Conservation (phyloP, 2,888 invertebrate genomes). For the Sesia bembeciformis region DNA sequence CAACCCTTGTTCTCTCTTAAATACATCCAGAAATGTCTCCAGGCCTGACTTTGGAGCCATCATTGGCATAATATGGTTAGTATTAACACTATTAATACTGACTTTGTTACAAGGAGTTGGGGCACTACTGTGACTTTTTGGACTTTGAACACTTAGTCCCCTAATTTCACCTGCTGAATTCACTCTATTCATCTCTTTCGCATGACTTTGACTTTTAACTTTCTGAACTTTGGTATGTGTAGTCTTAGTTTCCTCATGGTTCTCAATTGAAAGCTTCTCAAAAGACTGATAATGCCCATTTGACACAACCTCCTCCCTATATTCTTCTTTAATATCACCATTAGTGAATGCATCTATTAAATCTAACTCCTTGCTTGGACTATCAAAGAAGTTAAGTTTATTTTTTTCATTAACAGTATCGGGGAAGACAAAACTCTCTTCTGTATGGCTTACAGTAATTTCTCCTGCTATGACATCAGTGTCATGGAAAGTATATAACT, state of each 20-base stretch:
- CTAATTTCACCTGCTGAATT: constrained; percentile 30
- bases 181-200: constrained; percentile 26
- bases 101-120: constrained; percentile 29
- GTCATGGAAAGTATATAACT: constrained; percentile 67
- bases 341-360: constrained; percentile 39
- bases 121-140: constrained; percentile 30
- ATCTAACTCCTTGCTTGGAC: constrained; percentile 46
- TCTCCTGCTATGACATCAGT: constrained; percentile 65
- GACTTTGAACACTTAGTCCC: constrained; percentile 33
- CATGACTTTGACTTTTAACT: constrained; percentile 33
- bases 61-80: constrained; percentile 29
- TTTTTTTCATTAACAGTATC: constrained; percentile 45
- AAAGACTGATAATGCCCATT: constrained; percentile 51
- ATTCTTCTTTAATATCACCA: constrained; percentile 44
- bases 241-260: constrained; percentile 34
- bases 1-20: constrained; percentile 60
- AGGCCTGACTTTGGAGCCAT: constrained; percentile 25
- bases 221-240: constrained; percentile 50
- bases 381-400: constrained; percentile 31
- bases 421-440: constrained; percentile 53
- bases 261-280: constrained; percentile 11
- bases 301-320: constrained; percentile 33
- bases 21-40: constrained; percentile 65
- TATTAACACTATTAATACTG: constrained; percentile 56
- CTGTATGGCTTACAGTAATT: constrained; percentile 66